A percentile compares a stretch with the other conserved stretches of the same genome.
Evolutionary conservation across 2,797 vertebrate genomes (phyloP).

Genomic region (Micropoecilia bifurca): DNA sequence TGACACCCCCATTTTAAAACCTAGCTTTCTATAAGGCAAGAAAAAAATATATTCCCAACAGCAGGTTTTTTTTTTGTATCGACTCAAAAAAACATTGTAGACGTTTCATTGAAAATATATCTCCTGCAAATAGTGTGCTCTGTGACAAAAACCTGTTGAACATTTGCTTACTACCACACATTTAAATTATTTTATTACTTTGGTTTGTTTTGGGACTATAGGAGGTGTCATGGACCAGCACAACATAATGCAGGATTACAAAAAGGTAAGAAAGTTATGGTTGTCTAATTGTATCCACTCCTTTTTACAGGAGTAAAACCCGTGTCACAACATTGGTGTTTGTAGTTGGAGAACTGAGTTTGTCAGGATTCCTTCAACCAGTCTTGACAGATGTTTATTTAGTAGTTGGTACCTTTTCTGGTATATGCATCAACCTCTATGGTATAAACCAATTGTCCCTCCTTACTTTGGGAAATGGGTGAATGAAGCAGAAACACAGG

Average conservation of each 20-base stretch:
- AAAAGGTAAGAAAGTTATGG: background rate
- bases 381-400: background rate
- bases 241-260: background rate
- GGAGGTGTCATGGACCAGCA: background rate
- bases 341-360: background rate
- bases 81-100: background rate
- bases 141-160: background rate
- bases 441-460: background rate
- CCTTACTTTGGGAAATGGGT: slow-evolving; percentile 9
- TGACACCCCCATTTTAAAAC: background rate
- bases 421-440: slow-evolving; percentile 1
- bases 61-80: background rate
- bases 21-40: background rate
- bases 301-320: background rate
- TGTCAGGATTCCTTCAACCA: background rate
- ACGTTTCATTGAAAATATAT: background rate
- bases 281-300: background rate
- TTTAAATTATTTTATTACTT: background rate
- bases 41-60: background rate
- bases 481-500: slow-evolving; percentile 24
- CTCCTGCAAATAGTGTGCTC: background rate
- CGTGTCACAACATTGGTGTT: background rate
- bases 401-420: background rate
- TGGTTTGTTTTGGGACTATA: background rate
- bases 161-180: background rate